Base-by-base conservation (phyloP, 2,113 vertebrate genomes). In the Athene cunicularia region DNA sequence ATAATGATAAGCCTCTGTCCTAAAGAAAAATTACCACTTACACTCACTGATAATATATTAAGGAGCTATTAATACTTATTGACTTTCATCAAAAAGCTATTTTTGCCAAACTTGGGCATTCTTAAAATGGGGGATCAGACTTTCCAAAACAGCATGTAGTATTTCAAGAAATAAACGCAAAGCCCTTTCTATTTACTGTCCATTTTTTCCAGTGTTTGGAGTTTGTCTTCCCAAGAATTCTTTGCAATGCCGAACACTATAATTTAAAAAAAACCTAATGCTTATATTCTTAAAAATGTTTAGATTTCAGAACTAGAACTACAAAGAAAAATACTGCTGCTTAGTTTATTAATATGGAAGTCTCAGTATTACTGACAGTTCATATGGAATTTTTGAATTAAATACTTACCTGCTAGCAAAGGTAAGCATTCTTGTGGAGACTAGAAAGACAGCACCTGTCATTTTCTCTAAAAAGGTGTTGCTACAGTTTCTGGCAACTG, bases 121-220 rank as follows among this genome's bases (percentile, higher is more conserved):
- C 20, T 49, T 83, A 41, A 16, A 92, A 55, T 14, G 4, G 6
- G 22, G 37, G 9, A 67, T 32, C 18, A 80, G 6, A 35, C 16
- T 68, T 64, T n/a, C 15, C 0, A 22, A 19, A 73, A 74, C 58
- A 39, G 0, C 4, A 19, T 56, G 2, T 14, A 33, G 16, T 43
- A 28, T 59, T 88, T 86, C 23, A 50, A 72, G 2, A n/a, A 88
- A 80, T 26, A 82, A 35, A 24, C 13, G 15, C 1, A 76, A 82
- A 37, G 0, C 6, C 75, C 14, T 45, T 88, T 82, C 11, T 33
- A 21, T 72, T 52, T 76, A 35, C 16, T 72, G 6, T 6, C 2
- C 1, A 5, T 28, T 83, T 45, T 52, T 72, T 23, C 17, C 21
- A 39, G 6, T 49, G 27, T 74, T 73, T 76, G 27, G 1, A 13